Evolutionary conservation across 2,113 vertebrate species (phyloP), one percentile per base, ranked within the genome.

Genomic region (Mormyrus iriodes): DNA sequence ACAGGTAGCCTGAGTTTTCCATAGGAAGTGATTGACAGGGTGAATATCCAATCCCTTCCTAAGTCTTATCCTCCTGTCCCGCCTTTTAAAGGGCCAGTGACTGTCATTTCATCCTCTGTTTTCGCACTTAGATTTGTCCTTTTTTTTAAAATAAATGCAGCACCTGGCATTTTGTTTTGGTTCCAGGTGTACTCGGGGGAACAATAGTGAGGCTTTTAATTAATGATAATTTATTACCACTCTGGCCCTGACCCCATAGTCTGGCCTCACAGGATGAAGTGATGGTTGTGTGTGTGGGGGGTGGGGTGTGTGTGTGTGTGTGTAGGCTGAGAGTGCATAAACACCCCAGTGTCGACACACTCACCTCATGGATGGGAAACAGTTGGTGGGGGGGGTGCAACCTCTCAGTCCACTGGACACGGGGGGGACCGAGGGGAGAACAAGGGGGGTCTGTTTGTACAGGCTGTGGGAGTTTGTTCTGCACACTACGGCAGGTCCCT

Each of bases 381-480:
- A 76, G 35, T 17, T 9, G 69, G 13, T 61, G 58, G 27, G 27
- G n/a, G 61, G 65, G 24, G 61, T 17, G 13, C 31, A 13, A 39
- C 31, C 69, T 39, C 69, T 76, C 31, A 76, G 27, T 19, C 27
- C 8, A 69, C 61, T 48, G 52, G 69, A 82, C 0, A 1, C 0
- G 39, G n/a, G 35, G 39, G 31, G 35, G 42, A 7, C 6, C 4
- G 1, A 24, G 7, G 35, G 19, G 35, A 17, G 42, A 24, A 7
- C 6, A 19, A 46, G 21, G 44, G 79, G 39, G 3, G 82, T 24
- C 42, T 86, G 89, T 89, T 89, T 89, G 85, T 12, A 65, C 89
- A 89, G 89, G 52, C 82, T 61, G 55, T 48, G n/a, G 15, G 53
- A 85, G 61, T 89, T 89, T 89, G 89, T 82, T 58, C 51, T 48